Conservation (phyloP, 1,140 invertebrate genomes). For the Temnothorax curvispinosus region DNA sequence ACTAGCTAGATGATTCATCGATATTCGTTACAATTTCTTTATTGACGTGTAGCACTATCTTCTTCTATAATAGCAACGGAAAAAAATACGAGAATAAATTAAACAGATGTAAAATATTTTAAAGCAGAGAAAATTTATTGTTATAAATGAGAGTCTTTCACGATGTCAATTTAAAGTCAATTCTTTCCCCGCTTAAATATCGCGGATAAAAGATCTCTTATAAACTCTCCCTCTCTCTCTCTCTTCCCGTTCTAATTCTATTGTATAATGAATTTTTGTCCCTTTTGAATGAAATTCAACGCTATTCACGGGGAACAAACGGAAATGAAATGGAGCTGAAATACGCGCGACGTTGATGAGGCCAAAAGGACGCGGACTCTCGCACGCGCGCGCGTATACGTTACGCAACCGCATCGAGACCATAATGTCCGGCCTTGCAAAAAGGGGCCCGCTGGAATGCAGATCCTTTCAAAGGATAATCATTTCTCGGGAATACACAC, state of each 20-base stretch:
- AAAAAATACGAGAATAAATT: not conserved
- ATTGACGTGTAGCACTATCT: not conserved
- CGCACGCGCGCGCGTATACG: not conserved
- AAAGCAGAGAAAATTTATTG: not conserved
- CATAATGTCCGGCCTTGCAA: slow-evolving; percentile 58
- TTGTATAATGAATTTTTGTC: not conserved
- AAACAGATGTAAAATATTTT: not conserved
- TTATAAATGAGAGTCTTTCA: not conserved
- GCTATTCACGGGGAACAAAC: slow-evolving; percentile 35
- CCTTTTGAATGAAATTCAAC: not conserved
- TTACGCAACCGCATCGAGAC: slow-evolving; percentile 63
- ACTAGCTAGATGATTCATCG: not conserved
- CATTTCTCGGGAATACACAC: slow-evolving; percentile 63
- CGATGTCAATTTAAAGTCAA: not conserved
- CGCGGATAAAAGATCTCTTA: not conserved
- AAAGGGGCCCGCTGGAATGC: slow-evolving; percentile 62
- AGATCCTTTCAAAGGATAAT: slow-evolving; percentile 69
- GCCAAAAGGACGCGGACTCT: slow-evolving; percentile 32
- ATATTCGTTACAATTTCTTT: not conserved
- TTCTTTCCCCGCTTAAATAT: not conserved
- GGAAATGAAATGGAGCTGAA: slow-evolving; percentile 39
- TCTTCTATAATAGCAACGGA: not conserved
- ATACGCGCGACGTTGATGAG: slow-evolving; percentile 33
- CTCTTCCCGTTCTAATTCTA: not conserved
- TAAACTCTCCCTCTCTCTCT: not conserved